Evolutionary conservation across 2,888 invertebrate species (phyloP).

Genomic region (Shargacucullia verbasci): DNA sequence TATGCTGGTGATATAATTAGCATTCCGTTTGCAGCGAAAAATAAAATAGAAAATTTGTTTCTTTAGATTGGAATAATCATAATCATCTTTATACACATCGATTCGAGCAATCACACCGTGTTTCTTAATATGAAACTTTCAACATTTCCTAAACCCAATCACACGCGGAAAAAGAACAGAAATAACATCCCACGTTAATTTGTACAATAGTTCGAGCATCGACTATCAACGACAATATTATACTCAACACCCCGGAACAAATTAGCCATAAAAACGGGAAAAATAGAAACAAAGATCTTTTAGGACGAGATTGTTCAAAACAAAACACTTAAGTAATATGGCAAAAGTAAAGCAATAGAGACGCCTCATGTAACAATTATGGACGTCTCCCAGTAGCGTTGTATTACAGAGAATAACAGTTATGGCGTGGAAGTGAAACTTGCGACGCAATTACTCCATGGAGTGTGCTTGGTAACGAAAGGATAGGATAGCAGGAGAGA

Average conservation of each 20-base stretch:
- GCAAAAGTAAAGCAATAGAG: constrained; percentile 68
- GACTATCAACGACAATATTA: constrained; percentile 11
- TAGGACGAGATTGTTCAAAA: constrained; percentile 35
- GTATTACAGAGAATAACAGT: constrained; percentile 46
- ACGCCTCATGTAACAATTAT: constrained; percentile 71
- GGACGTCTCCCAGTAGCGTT: constrained; percentile 56
- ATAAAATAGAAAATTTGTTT: no score
- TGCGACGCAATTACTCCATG: constrained; percentile 35
- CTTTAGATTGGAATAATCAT: no score
- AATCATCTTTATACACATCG: no score
- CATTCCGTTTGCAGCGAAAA: no score
- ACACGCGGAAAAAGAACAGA: neutral
- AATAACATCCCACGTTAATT: neutral
- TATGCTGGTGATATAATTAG: no score
- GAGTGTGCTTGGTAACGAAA: constrained; percentile 25
- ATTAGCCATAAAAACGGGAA: constrained; percentile 37
- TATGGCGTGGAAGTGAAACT: constrained; percentile 37
- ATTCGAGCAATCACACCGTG: no score
- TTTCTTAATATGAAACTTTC: no score
- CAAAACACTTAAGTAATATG: constrained; percentile 55
- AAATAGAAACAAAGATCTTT: constrained; percentile 35
- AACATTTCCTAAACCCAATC: no score
- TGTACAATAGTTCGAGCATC: neutral
- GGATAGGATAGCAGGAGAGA: constrained; percentile 3
- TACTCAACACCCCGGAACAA: constrained; percentile 12